A percentile compares a stretch with the other conserved stretches of the same genome.
Conservation (phyloP, 2,888 invertebrate species). For the Bimastos eiseni region DNA sequence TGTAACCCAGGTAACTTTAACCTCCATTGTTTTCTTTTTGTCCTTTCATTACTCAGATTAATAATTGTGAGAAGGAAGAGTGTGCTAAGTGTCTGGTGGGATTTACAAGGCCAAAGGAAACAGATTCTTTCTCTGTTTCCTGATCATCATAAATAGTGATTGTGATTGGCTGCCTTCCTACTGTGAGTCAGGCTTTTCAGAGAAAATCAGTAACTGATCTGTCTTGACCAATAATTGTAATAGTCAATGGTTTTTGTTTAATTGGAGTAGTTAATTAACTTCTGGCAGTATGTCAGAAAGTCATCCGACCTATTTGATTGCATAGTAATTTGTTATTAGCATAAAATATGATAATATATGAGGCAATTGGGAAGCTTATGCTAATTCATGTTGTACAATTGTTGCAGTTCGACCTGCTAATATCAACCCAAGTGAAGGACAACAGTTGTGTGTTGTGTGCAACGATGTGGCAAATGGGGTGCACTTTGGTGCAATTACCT, state of each 20-base stretch:
- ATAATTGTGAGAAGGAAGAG: background rate
- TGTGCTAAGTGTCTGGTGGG: background rate
- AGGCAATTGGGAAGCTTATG: background rate
- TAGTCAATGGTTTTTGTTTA: background rate
- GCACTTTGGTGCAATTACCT: slow-evolving; percentile 61
- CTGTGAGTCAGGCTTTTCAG: background rate
- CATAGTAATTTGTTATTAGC: background rate
- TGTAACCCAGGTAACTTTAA: background rate
- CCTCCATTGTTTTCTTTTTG: background rate
- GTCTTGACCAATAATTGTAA: background rate
- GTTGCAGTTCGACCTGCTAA: slow-evolving; percentile 41
- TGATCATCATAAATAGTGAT: background rate
- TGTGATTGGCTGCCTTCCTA: background rate
- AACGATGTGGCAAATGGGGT: slow-evolving; percentile 43
- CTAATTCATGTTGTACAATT: background rate
- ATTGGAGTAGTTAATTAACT: background rate
- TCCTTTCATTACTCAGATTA: background rate
- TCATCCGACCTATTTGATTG: background rate
- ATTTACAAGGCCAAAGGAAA: background rate
- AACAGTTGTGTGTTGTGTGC: slow-evolving; percentile 44
- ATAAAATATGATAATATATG: background rate
- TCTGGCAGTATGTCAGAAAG: no score
- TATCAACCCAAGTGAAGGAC: slow-evolving; percentile 39
- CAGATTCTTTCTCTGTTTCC: background rate
- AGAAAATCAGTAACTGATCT: background rate